These are phyloP conservation scores for Selenia dentaria DNA, from an alignment of 2,888 invertebrate genomes.

Conservation along the genomic window DNA sequence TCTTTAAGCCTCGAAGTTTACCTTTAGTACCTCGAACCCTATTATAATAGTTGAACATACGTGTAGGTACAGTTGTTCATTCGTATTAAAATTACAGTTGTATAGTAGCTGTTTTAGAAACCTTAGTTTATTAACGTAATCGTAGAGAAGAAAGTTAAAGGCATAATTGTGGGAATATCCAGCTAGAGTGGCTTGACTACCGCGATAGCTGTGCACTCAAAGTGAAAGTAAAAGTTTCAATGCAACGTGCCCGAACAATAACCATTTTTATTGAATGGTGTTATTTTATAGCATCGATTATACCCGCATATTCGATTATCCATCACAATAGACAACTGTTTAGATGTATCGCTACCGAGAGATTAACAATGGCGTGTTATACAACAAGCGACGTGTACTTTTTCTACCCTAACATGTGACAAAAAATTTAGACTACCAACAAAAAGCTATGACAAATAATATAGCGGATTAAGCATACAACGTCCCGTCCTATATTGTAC, in stretches of 20 bases:
- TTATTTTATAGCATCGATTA: constrained; percentile 60
- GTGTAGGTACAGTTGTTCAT: too few relatives aligned
- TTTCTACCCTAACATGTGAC: constrained; percentile 44
- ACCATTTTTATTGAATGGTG: constrained; percentile 33
- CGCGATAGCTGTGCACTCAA: background rate
- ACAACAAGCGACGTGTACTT: constrained; percentile 61
- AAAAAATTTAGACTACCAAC: constrained; percentile 60
- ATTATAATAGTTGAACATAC: too few relatives aligned
- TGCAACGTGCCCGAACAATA: constrained; percentile 25
- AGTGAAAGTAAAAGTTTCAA: constrained; percentile 13
- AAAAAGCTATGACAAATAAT: constrained; percentile 66
- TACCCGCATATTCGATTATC: constrained; percentile 73
- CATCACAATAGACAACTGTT: constrained; percentile 61
- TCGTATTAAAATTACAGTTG: too few relatives aligned
- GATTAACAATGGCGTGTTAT: constrained; percentile 66
- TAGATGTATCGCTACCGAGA: constrained; percentile 50
- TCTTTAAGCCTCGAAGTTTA: too few relatives aligned
- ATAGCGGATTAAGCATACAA: constrained; percentile 58
- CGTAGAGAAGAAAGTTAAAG: background rate
- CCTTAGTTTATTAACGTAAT: background rate
- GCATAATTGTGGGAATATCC: background rate
- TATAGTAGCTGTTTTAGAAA: too few relatives aligned
- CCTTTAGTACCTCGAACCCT: too few relatives aligned
- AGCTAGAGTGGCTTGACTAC: background rate
- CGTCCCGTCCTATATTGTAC: constrained; percentile 46